Percentiles rank a stretch among this genome's conserved stretches.
These are phyloP conservation scores for Erebia aethiops DNA, from an alignment of 2,888 invertebrate genomes.

Conservation along the genomic window DNA sequence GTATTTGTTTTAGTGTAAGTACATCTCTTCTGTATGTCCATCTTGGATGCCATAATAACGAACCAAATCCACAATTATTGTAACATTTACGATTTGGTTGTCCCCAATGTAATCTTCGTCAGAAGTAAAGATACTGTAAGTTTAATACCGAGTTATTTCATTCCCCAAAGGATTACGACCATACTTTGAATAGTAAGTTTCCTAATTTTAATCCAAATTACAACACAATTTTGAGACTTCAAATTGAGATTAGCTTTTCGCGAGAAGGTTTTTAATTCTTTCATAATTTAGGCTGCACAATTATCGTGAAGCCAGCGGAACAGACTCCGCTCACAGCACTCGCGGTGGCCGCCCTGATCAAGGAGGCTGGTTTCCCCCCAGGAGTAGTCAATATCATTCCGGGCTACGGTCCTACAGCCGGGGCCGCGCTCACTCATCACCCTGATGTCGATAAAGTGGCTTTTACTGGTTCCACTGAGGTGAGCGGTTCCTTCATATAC, in stretches of 20 bases:
- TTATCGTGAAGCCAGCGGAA: conserved; percentile 96
- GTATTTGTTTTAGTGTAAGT: no score
- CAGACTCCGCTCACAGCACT: conserved; percentile 96
- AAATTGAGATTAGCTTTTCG: no score
- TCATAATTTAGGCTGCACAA: conserved; percentile 85
- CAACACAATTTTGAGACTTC: no score
- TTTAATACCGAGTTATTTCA: no score
- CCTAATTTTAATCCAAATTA: no score
- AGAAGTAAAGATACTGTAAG: no score
- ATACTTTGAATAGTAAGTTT: no score
- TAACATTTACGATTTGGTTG: no score
- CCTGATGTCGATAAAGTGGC: conserved; percentile 93
- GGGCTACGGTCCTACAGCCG: conserved; percentile 92
- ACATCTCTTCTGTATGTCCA: neutral
- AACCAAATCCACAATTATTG: neutral
- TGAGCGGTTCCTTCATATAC: conserved; percentile 33
- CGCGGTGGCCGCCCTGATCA: conserved; percentile 91
- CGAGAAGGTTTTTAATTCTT: neutral
- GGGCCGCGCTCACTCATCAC: conserved; percentile 89
- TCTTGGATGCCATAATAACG: neutral
- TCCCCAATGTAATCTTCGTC: no score
- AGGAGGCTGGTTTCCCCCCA: conserved; percentile 95
- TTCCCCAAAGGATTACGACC: no score
- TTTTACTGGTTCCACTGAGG: conserved; percentile 84
- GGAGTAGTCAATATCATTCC: conserved; percentile 96